Conservation (phyloP, 2,888 invertebrate species). For the Labia minor region DNA sequence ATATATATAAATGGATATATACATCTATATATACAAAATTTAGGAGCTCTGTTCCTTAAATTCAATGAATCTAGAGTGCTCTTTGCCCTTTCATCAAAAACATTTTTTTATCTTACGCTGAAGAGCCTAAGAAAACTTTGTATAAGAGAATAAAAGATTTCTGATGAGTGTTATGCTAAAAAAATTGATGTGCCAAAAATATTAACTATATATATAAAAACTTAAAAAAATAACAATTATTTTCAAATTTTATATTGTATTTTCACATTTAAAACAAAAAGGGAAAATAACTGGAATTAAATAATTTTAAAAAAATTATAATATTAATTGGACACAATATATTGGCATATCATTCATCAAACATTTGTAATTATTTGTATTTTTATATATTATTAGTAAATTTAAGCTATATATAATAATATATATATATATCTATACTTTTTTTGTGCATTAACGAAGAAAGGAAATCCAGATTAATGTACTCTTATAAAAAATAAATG, state of each 20-base stretch:
- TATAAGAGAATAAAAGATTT: constrained; percentile 4
- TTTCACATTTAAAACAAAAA: neutral
- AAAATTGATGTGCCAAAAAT: constrained; percentile 3
- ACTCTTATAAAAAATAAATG: neutral
- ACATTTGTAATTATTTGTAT: neutral
- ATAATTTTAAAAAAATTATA: neutral
- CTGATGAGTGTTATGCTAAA: constrained; percentile 1
- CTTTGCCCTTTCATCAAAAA: neutral
- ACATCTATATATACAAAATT: neutral
- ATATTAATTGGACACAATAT: neutral
- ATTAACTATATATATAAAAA: neutral
- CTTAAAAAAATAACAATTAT: neutral
- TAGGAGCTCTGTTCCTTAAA: neutral
- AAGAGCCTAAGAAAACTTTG: neutral
- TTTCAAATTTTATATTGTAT: neutral
- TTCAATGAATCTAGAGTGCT: neutral
- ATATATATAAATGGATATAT: no score
- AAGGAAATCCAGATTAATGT: constrained; percentile 4
- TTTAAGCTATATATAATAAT: neutral
- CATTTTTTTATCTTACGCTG: constrained; percentile 3
- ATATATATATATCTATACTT: no score
- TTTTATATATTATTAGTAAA: neutral
- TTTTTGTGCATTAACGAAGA: neutral
- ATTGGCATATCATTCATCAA: constrained; percentile 5
- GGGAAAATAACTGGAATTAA: neutral